Evolutionary conservation across 2,888 invertebrate genomes (phyloP).

Genomic region (Deilephila elpenor): DNA sequence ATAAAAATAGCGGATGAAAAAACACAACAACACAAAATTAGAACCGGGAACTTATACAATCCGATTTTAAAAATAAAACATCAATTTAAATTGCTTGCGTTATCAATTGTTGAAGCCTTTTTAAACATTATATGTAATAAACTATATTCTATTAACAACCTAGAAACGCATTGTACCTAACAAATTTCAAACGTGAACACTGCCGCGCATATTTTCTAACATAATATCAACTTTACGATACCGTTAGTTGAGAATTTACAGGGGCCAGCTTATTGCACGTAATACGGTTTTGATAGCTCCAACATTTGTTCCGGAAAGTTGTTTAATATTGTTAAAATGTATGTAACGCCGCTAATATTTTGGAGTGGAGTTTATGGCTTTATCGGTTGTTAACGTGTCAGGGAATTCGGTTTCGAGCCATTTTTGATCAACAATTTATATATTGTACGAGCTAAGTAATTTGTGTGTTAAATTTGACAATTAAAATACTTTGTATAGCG

Average conservation of each 20-base stretch:
- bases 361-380: neutral
- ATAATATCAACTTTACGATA: slow-evolving; percentile 52
- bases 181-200: neutral
- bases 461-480: no score
- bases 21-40: no score
- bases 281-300: slow-evolving; percentile 47
- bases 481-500: no score
- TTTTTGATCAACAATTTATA: neutral
- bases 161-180: neutral
- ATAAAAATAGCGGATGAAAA: no score
- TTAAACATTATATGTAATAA: no score
- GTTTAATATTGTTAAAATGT: slow-evolving; percentile 22
- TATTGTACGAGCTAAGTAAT: neutral
- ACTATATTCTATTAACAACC: no score
- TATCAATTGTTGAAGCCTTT: no score
- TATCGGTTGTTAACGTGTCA: neutral
- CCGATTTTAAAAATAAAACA: no score
- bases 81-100: no score
- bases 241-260: slow-evolving; percentile 55
- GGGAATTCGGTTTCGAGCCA: neutral
- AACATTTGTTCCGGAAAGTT: slow-evolving; percentile 34
- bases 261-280: slow-evolving; percentile 44
- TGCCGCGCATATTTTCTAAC: slow-evolving; percentile 47
- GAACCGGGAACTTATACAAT: no score
- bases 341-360: slow-evolving; percentile 7